Evolutionary conservation across 2,888 invertebrate species (phyloP).

Genomic region (Limnephilus lunatus): DNA sequence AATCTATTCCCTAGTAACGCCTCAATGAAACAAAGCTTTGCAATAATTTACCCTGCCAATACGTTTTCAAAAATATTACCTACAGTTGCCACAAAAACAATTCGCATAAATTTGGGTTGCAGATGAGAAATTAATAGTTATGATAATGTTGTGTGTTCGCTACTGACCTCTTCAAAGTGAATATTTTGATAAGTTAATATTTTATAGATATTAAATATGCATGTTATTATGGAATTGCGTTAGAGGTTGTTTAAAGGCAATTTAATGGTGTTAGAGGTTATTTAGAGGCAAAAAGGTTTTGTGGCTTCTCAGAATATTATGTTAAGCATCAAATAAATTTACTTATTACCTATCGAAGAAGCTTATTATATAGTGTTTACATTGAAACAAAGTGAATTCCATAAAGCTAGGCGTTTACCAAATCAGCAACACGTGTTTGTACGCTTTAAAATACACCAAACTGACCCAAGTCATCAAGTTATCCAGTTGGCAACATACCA

Average conservation of each 20-base stretch:
- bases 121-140: background rate
- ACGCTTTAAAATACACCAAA: background rate
- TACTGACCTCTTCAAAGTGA: background rate
- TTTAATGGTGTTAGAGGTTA: background rate
- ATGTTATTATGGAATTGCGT: too few species aligned
- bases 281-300: background rate
- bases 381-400: conserved; percentile 2
- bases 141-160: background rate
- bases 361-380: background rate
- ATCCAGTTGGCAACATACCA: background rate
- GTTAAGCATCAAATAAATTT: background rate
- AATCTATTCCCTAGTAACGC: background rate
- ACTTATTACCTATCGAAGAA: background rate
- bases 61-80: background rate
- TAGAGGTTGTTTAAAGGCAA: background rate
- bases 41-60: background rate
- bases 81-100: background rate
- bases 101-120: background rate
- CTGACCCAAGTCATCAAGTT: background rate
- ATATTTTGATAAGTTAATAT: background rate
- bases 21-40: background rate
- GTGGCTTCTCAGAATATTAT: background rate
- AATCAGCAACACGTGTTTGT: background rate
- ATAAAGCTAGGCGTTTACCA: background rate
- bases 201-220: too few species aligned